phyloP scores from a whole-genome alignment of 53 echinoderm and acorn worm genomes.

The Luidia sarsii region DNA sequence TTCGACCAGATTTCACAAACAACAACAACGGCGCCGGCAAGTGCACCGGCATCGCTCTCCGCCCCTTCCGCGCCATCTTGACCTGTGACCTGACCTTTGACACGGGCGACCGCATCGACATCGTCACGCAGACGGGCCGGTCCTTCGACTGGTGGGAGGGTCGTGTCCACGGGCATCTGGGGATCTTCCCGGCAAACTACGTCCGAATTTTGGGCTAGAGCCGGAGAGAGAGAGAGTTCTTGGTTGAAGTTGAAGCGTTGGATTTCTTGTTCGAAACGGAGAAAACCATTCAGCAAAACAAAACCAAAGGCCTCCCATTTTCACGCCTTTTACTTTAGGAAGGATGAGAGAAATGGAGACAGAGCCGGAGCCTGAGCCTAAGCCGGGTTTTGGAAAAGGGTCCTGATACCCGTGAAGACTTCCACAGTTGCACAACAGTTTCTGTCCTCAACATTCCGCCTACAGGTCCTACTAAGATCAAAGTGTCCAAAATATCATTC shows the following conservation, averaged over 20 bases:
- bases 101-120: constrained; percentile 69
- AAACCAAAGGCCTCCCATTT: not conserved
- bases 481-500: no score
- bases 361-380: no score
- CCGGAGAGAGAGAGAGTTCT: no score
- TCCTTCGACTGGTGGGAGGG: constrained; percentile 98
- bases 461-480: no score
- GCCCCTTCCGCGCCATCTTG: constrained; percentile 69
- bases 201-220: constrained; percentile 44
- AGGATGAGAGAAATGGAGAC: no score
- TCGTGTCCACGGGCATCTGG: constrained; percentile 59
- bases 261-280: not conserved
- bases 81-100: constrained; percentile 80
- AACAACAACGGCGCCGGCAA: constrained; percentile 6
- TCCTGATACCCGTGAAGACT: not conserved
- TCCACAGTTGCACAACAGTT: not conserved
- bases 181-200: constrained; percentile 86
- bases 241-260: no score
- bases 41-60: constrained; percentile 37
- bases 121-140: constrained; percentile 66
- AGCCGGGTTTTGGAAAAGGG: no score
- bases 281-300: not conserved
- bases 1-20: constrained; percentile 27
- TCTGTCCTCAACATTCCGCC: not conserved
- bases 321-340: no score